These are phyloP conservation scores for Melanostigma gelatinosum DNA, from an alignment of 2,113 vertebrate genomes.

Conservation along the genomic window DNA sequence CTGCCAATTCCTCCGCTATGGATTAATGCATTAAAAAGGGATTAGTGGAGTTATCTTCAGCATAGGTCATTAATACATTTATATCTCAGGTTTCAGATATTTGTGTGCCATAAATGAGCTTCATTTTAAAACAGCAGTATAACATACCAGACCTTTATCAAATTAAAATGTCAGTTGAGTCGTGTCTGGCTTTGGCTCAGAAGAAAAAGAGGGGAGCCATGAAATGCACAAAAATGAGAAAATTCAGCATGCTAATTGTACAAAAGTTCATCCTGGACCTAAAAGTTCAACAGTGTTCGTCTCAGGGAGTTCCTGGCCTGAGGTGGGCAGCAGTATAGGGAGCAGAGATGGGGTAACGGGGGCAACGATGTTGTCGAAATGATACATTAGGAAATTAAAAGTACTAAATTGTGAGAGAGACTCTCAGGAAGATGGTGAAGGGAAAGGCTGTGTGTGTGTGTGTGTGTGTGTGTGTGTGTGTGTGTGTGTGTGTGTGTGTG, in stretches of 20 bases:
- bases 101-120: not conserved
- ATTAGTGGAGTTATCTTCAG: conserved; percentile 36
- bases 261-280: conserved; percentile 21
- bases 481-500: not conserved
- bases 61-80: conserved; percentile 24
- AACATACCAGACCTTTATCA: not conserved
- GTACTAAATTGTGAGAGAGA: conserved; percentile 33
- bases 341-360: conserved; percentile 5
- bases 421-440: not conserved
- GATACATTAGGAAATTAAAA: conserved; percentile 72
- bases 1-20: not conserved
- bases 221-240: conserved; percentile 1
- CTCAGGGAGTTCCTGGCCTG: conserved; percentile 26
- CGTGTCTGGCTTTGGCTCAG: not conserved
- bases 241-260: not conserved
- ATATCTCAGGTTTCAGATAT: not conserved
- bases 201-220: not conserved
- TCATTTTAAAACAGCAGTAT: not conserved
- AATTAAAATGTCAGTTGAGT: conserved; percentile 17
- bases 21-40: conserved; percentile 12
- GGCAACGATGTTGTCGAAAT: conserved; percentile 62
- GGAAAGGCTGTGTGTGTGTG: conserved; percentile 16
- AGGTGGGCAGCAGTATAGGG: conserved; percentile 17
- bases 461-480: conserved; percentile 1
- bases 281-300: conserved; percentile 45